phyloP scores from a whole-genome alignment of 2,797 vertebrate species.

The Notoglanidium macrostoma region DNA sequence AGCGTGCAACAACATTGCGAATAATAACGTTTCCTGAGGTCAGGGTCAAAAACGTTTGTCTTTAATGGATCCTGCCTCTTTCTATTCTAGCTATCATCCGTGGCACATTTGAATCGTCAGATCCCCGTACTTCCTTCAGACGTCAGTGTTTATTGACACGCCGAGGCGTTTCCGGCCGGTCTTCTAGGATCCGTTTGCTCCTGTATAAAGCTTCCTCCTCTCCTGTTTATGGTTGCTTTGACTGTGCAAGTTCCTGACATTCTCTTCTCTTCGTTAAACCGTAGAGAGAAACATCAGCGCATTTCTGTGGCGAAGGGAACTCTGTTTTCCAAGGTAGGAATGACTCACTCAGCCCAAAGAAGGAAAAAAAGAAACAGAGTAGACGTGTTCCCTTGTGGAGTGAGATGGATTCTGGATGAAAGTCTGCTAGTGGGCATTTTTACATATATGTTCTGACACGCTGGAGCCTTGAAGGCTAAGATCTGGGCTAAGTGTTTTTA shows the following conservation, averaged over 20 bases:
- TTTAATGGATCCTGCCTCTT: slow-evolving; percentile 35
- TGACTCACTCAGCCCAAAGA: slow-evolving; percentile 55
- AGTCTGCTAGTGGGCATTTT: neutral
- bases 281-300: neutral
- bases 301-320: slow-evolving; percentile 47
- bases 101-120: neutral
- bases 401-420: neutral
- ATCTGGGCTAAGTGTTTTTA: slow-evolving; percentile 17
- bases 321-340: slow-evolving; percentile 52
- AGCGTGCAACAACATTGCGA: slow-evolving; percentile 6
- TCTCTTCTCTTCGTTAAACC: slow-evolving; percentile 21
- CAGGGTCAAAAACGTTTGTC: slow-evolving; percentile 21
- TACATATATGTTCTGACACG: neutral
- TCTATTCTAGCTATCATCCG: neutral
- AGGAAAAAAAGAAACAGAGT: neutral
- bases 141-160: slow-evolving; percentile 26
- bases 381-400: slow-evolving; percentile 31
- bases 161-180: neutral
- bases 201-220: slow-evolving; percentile 15
- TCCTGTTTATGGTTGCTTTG: slow-evolving; percentile 17
- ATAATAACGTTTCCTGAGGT: slow-evolving; percentile 31
- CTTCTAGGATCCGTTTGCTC: slow-evolving; percentile 4
- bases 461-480: neutral
- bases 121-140: slow-evolving; percentile 21
- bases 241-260: slow-evolving; percentile 39